These are phyloP conservation scores for Pheosia tremula DNA, from an alignment of 2,888 invertebrate genomes.

Conservation along the genomic window DNA sequence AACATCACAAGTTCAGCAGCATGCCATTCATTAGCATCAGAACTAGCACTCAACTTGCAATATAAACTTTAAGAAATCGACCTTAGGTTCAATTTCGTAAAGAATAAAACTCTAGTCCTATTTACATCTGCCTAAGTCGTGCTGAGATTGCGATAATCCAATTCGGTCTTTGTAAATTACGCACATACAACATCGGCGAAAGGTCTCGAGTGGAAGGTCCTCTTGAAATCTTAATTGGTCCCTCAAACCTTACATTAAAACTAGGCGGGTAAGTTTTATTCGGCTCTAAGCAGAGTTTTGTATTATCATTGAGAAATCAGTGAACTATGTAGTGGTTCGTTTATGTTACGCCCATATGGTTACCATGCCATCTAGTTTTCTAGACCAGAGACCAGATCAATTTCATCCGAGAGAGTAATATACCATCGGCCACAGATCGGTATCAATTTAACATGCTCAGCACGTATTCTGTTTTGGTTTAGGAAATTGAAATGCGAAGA, in stretches of 20 bases:
- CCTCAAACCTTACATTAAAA: background rate
- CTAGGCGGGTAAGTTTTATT: background rate
- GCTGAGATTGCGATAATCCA: background rate
- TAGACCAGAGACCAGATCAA: constrained; percentile 11
- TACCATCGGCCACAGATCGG: too few species aligned
- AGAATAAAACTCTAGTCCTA: background rate
- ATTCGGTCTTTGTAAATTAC: background rate
- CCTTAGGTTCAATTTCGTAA: background rate
- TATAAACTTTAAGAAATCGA: background rate
- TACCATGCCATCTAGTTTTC: constrained; percentile 19
- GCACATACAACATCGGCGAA: background rate
- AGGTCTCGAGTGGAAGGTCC: background rate
- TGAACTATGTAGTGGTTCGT: constrained; percentile 1
- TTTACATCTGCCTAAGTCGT: background rate
- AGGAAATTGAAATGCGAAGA: constrained; percentile 1
- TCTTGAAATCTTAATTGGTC: background rate
- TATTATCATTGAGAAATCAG: background rate
- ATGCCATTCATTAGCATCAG: background rate
- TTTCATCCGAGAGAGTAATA: too few species aligned
- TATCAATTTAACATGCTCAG: background rate
- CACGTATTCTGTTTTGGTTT: background rate
- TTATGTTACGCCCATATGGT: background rate
- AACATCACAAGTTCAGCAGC: background rate
- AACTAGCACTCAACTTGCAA: background rate
- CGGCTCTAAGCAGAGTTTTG: background rate